Conservation (phyloP, 2,113 vertebrate species). For the Otolemur garnettii region DNA sequence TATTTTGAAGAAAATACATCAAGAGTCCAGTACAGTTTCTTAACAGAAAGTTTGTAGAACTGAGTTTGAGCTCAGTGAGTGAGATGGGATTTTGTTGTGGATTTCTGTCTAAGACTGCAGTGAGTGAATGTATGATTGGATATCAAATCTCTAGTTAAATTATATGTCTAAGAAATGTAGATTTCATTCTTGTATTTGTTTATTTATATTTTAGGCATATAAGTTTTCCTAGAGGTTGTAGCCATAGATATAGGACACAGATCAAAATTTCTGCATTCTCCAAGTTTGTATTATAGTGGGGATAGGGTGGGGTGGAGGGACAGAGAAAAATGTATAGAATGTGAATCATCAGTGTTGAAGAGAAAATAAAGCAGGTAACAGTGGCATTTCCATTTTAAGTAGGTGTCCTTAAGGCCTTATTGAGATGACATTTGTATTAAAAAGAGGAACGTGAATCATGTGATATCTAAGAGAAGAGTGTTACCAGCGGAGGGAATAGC, state of each 20-base stretch:
- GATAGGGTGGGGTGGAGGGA: neutral
- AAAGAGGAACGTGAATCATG: neutral
- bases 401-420: neutral
- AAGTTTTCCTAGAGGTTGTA: neutral
- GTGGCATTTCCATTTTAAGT: neutral
- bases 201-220: neutral
- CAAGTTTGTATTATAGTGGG: neutral
- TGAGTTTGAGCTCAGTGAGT: neutral
- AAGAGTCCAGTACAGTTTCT: neutral
- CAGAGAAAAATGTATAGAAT: neutral
- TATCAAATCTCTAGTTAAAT: neutral
- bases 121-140: neutral
- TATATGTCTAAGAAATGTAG: neutral
- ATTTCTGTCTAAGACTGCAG: neutral
- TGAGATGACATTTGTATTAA: neutral
- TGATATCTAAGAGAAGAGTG: neutral
- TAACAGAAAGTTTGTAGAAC: neutral
- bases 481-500: neutral
- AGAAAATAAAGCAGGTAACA: neutral
- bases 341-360: neutral
- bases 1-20: constrained; percentile 29
- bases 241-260: neutral
- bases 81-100: neutral
- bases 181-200: constrained; percentile 11
- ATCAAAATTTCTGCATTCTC: neutral